Evolutionary conservation across 2,888 invertebrate genomes (phyloP).

Genomic region (Operophtera brumata): DNA sequence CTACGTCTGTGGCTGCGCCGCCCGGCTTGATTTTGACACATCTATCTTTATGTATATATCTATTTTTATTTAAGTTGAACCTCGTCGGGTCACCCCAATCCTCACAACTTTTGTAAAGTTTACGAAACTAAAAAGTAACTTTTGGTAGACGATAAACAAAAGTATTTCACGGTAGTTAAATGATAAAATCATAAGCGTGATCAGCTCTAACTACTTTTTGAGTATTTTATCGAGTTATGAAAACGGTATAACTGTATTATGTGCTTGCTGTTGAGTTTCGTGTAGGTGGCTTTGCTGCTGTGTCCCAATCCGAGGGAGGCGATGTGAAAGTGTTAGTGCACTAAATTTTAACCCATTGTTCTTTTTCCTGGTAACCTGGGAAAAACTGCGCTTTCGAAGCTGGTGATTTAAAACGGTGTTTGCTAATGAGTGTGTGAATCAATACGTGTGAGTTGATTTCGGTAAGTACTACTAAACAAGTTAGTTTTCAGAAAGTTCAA

Average conservation of each 20-base stretch:
- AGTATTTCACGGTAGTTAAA: constrained; percentile 16
- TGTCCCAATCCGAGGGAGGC: constrained; percentile 52
- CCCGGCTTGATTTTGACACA: too few relatives aligned
- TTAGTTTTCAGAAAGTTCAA: neutral
- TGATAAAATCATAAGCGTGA: neutral
- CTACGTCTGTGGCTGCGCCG: too few relatives aligned
- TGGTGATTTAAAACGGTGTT: constrained; percentile 32
- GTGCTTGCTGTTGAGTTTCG: constrained; percentile 45
- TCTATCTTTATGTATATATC: too few relatives aligned
- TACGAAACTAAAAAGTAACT: constrained; percentile 3
- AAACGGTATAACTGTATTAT: constrained; percentile 68
- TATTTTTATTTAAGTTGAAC: too few relatives aligned
- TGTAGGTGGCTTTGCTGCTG: constrained; percentile 70
- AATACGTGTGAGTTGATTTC: constrained; percentile 29
- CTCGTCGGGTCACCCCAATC: constrained; percentile 51
- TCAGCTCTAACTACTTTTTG: constrained; percentile 30
- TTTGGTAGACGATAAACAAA: constrained; percentile 37
- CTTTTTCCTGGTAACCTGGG: constrained; percentile 70
- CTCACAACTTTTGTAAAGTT: constrained; percentile 42
- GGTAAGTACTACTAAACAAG: constrained; percentile 37
- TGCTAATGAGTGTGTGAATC: constrained; percentile 48
- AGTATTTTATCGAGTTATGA: constrained; percentile 39
- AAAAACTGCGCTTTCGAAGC: constrained; percentile 56
- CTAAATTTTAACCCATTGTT: constrained; percentile 79
- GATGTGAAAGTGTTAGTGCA: constrained; percentile 79